Conservation (phyloP, 2,113 vertebrate species). For the Helogale parvula region DNA sequence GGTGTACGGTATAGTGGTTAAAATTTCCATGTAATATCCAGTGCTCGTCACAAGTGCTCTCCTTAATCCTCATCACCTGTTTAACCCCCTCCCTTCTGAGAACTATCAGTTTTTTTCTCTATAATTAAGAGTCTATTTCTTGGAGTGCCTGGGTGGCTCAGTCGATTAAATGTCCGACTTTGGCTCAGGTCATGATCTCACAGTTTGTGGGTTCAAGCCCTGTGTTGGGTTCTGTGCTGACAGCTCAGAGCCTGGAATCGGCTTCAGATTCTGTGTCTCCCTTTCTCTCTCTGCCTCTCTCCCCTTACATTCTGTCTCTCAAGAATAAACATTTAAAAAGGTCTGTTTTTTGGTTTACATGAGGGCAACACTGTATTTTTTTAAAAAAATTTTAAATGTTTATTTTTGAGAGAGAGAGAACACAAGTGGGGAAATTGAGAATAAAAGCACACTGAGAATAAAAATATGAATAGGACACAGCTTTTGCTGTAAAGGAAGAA, state of each 20-base stretch:
- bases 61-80: background rate
- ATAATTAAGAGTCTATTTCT: background rate
- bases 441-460: background rate
- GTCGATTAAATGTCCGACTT: background rate
- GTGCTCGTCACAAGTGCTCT: background rate
- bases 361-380: too few relatives aligned
- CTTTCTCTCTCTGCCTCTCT: background rate
- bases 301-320: background rate
- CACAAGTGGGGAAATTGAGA: too few relatives aligned
- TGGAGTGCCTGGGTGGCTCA: background rate
- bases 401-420: too few relatives aligned
- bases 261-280: background rate
- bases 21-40: background rate
- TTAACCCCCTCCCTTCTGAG: background rate
- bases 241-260: too few relatives aligned
- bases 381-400: too few relatives aligned
- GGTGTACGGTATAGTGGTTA: background rate
- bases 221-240: background rate
- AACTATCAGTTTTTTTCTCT: background rate
- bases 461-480: background rate
- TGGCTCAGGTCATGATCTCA: background rate
- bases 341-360: too few relatives aligned
- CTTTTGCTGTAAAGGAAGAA: conserved; percentile 39
- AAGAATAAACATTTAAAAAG: too few relatives aligned
- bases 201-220: background rate